Evolutionary conservation across 92 coral and sea anemone genomes (phyloP).

Genomic region (Epizoanthus rinbou): DNA sequence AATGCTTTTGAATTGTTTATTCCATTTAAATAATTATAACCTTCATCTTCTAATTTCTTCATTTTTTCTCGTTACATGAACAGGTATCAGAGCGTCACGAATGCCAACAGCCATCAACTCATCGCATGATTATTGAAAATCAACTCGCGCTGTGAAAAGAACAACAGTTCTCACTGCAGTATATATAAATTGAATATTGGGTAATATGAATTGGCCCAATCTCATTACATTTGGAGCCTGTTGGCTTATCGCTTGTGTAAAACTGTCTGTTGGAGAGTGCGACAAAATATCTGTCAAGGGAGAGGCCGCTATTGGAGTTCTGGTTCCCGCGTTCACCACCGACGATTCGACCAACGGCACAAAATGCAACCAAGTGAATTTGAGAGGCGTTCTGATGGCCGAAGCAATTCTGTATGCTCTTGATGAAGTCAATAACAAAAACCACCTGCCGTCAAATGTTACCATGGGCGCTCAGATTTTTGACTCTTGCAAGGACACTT

Average conservation of each 20-base stretch:
- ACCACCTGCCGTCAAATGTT: conserved; percentile 17
- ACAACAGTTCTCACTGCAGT: background rate
- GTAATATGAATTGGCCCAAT: conserved; percentile 14
- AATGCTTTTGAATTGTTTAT: background rate
- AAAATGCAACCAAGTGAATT: conserved; percentile 37
- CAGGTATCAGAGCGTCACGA: conserved; percentile 6
- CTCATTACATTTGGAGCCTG: background rate
- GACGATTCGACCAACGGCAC: background rate
- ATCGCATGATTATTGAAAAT: background rate
- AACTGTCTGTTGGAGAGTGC: conserved; percentile 35
- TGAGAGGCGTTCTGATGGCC: conserved; percentile 56
- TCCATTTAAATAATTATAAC: background rate
- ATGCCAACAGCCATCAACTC: background rate
- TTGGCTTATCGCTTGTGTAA: conserved; percentile 18
- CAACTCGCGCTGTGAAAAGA: background rate
- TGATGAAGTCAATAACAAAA: conserved; percentile 40
- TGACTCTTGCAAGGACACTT: conserved; percentile 22
- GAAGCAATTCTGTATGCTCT: conserved; percentile 67
- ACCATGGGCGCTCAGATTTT: conserved; percentile 58
- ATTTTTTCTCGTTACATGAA: background rate
- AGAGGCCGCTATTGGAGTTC: background rate
- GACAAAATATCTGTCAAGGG: conserved; percentile 15
- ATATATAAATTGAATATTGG: background rate
- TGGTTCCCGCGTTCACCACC: conserved; percentile 18
- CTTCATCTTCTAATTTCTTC: background rate